These are phyloP conservation scores for Protobothrops flavoviridis DNA, from an alignment of 2,113 vertebrate species.

Conservation along the genomic window DNA sequence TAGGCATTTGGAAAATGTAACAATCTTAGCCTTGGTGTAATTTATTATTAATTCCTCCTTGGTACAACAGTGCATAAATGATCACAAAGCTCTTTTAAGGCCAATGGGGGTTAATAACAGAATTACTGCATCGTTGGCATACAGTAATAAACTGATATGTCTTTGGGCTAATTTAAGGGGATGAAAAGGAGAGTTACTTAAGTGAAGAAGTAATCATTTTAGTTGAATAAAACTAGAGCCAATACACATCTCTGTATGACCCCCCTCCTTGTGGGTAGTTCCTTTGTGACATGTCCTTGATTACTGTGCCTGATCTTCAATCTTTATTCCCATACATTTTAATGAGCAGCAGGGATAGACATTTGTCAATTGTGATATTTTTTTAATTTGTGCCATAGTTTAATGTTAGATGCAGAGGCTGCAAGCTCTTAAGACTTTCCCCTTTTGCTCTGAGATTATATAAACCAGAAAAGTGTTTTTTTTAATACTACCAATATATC, in stretches of 20 bases:
- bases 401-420: background rate
- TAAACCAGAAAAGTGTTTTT: conserved; percentile 1
- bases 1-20: background rate
- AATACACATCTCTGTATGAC: background rate
- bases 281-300: background rate
- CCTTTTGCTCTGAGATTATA: background rate
- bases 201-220: background rate
- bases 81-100: background rate
- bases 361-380: background rate
- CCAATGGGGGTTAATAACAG: background rate
- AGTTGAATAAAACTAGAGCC: background rate
- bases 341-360: background rate
- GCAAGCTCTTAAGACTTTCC: background rate
- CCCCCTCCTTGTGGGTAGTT: background rate
- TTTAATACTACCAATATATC: background rate
- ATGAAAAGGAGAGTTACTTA: background rate
- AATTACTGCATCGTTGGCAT: background rate
- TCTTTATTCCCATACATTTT: background rate
- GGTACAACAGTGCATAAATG: background rate
- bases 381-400: background rate
- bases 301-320: background rate
- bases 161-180: background rate
- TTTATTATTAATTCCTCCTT: background rate
- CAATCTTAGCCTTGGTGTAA: background rate
- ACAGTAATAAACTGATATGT: background rate